Conservation (phyloP, 2,113 vertebrate species). For the Zeus faber region DNA sequence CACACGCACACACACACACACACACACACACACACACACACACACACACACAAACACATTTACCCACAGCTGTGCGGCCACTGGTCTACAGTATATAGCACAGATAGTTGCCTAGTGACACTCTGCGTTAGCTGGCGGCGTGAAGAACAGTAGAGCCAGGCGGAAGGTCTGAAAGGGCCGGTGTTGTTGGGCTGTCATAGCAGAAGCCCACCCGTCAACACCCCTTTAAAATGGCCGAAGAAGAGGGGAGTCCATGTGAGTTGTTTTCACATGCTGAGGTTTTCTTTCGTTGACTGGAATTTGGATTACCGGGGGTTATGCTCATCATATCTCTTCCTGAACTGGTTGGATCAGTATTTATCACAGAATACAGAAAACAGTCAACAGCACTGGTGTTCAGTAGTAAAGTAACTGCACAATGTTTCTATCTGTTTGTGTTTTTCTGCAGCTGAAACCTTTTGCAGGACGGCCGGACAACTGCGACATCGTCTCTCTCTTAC, state of each 20-base stretch:
- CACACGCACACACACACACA: constrained; percentile 29
- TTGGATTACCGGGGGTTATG: too few species aligned
- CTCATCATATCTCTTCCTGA: too few species aligned
- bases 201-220: constrained; percentile 48
- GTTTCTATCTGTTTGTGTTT: background rate
- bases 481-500: constrained; percentile 48
- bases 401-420: too few species aligned
- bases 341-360: too few species aligned
- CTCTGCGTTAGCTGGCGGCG: constrained; percentile 8
- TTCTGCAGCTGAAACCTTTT: constrained; percentile 55
- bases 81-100: constrained; percentile 37
- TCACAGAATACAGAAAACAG: too few species aligned
- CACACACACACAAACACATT: constrained; percentile 7
- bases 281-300: too few species aligned
- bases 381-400: too few species aligned
- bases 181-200: constrained; percentile 51
- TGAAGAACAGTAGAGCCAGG: constrained; percentile 40
- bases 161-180: constrained; percentile 54
- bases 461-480: constrained; percentile 36
- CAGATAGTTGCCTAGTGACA: constrained; percentile 59
- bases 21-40: constrained; percentile 16
- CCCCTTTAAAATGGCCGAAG: constrained; percentile 57
- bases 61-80: constrained; percentile 30
- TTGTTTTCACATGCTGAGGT: constrained; percentile 28
- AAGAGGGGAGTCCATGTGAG: constrained; percentile 60